These are phyloP conservation scores for Druceiella hillmani DNA, from an alignment of 2,888 invertebrate genomes.

Conservation along the genomic window DNA sequence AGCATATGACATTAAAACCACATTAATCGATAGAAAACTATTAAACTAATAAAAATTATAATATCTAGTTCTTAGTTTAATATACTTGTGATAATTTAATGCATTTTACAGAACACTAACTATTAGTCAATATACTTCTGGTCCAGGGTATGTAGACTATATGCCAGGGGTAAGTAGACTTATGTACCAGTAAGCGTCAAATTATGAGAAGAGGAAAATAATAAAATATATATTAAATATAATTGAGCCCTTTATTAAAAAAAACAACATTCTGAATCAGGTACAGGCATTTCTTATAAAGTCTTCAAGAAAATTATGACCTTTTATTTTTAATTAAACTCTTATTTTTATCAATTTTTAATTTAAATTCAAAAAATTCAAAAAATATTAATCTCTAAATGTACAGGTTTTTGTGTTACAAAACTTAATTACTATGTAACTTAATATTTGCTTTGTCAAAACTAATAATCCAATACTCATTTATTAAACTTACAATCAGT, in stretches of 20 bases:
- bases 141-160: slow-evolving; percentile 15
- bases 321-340: slow-evolving; percentile 3
- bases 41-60: slow-evolving; percentile 12
- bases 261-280: slow-evolving; percentile 11
- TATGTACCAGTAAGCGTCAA: slow-evolving; percentile 13
- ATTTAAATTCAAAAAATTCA: slow-evolving; percentile 3
- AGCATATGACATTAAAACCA: no score
- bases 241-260: slow-evolving; percentile 9
- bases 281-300: slow-evolving; percentile 7
- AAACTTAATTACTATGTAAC: no score
- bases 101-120: slow-evolving; percentile 11
- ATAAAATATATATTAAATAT: slow-evolving; percentile 11
- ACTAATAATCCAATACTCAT: no score
- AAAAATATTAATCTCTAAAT: no score
- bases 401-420: no score
- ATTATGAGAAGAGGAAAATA: slow-evolving; percentile 12
- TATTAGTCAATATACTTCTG: slow-evolving; percentile 13
- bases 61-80: slow-evolving; percentile 10
- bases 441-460: no score
- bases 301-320: slow-evolving; percentile 3
- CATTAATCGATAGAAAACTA: no score
- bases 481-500: no score
- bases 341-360: slow-evolving; percentile 6
- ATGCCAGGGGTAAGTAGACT: slow-evolving; percentile 16
- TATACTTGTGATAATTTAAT: slow-evolving; percentile 8